Base-by-base conservation (phyloP, 2,797 vertebrate species). In the Perdix hodgsoniae region DNA sequence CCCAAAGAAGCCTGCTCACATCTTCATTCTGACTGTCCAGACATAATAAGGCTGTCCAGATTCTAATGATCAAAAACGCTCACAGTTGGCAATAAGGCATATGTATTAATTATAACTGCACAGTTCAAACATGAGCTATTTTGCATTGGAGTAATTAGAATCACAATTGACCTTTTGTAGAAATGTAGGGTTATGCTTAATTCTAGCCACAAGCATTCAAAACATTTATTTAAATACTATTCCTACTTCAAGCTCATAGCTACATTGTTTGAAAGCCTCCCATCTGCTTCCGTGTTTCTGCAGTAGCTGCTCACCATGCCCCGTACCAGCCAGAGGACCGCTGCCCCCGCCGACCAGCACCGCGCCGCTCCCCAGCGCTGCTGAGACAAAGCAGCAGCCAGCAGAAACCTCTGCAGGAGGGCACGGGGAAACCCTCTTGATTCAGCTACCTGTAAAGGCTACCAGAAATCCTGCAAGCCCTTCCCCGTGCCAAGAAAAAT, bases 61-160 rank as follows among this genome's bases (percentile, higher is more conserved):
- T 64, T 57, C 63, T 90, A 92, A 74, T 83, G 85, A 93, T 78
- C 84, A 92, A 84, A 90, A 93, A 79, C 21, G 70, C 57, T 92
- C 65, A 60, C 75, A 31, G 2, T 6, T 86, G 66, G 84, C 80
- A 88, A 92, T 65, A 82, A 94, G 75, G 69, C 70, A 70, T 23
- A 64, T 86, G 47, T 73, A 83, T 94, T 91, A 95, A 91, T 85
- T 92, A 71, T 81, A 87, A 92, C 77, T 80, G 67, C 70, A 64
- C 67, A 83, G 65, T 96, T 94, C 86, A 96, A 94, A 93, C 73
- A 95, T 29, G 29, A 89, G 86, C 79, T 91, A 64, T 78, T 95
- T 97, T 97, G 96, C 56, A 76, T 95, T 83, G 90, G 79, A 93
- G 49, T 95, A 95, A 97, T 94, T 92, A 96, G 95, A 96, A 96